Evolutionary conservation across 2,888 invertebrate genomes (phyloP).

Genomic region (Augochlorella aurata): DNA sequence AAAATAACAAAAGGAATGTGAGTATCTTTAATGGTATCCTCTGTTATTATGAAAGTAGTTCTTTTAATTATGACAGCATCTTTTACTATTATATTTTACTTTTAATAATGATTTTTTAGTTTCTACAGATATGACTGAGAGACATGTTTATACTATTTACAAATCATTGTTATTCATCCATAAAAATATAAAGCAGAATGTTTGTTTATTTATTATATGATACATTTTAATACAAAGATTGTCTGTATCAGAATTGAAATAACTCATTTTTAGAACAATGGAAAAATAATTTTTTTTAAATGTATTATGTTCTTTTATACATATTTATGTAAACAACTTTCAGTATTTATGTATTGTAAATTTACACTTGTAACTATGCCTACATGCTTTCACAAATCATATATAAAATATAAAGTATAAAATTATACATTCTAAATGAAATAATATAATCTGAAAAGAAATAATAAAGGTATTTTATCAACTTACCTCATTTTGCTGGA

Average conservation of each 20-base stretch:
- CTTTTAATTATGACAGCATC: neutral
- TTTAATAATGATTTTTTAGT: neutral
- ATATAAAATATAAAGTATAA: neutral
- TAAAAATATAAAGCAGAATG: neutral
- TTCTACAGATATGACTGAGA: neutral
- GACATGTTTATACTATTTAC: neutral
- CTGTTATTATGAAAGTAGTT: neutral
- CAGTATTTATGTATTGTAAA: neutral
- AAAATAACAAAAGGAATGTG: neutral
- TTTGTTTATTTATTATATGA: neutral
- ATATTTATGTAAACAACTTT: neutral
- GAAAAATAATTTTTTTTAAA: slow-evolving; percentile 1
- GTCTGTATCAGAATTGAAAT: neutral
- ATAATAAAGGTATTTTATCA: neutral
- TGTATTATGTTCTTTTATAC: neutral
- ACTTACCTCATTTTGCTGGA: slow-evolving; percentile 71
- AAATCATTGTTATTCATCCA: neutral
- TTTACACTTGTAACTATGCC: slow-evolving; percentile 5
- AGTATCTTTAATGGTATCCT: neutral
- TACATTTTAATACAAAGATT: neutral
- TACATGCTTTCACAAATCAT: neutral
- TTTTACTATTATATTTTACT: neutral
- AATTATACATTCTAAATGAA: neutral
- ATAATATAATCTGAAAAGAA: slow-evolving; percentile 1
- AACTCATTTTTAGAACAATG: neutral